Percentiles rank a stretch among this genome's conserved stretches.
Conservation (phyloP, 2,888 invertebrate genomes). For the Bhutanitis thaidina region DNA sequence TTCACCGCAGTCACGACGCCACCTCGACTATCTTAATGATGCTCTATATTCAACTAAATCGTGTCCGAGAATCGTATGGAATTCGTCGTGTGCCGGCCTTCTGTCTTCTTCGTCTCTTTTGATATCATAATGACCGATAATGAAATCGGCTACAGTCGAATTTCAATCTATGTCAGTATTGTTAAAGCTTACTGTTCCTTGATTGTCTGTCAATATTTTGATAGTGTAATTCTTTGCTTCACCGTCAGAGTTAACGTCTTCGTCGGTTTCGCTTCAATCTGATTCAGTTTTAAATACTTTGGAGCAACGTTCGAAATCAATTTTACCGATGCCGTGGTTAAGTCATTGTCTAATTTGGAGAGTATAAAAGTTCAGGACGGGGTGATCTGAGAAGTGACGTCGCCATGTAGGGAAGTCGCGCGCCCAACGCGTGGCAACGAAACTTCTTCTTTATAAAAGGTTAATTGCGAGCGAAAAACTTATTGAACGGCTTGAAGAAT, state of each 20-base stretch:
- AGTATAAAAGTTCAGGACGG: conserved; percentile 22
- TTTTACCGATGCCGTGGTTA: conserved; percentile 9
- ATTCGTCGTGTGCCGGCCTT: conserved; percentile 45
- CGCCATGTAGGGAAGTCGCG: conserved; percentile 56
- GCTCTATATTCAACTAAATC: conserved; percentile 55
- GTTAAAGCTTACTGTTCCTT: conserved; percentile 24
- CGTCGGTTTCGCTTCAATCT: conserved; percentile 22
- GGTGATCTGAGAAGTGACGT: conserved; percentile 27
- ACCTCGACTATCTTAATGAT: conserved; percentile 50
- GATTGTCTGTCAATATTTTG: conserved; percentile 26
- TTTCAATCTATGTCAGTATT: conserved; percentile 25
- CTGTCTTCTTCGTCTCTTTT: conserved; percentile 34
- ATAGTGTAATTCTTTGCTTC: conserved; percentile 36
- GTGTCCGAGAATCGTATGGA: conserved; percentile 42
- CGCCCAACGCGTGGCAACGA: conserved; percentile 62
- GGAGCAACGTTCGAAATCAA: conserved; percentile 27
- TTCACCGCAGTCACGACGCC: conserved; percentile 46
- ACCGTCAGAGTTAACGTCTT: conserved; percentile 24
- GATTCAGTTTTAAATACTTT: conserved; percentile 26
- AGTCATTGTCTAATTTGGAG: conserved; percentile 15
- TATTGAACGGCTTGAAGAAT: conserved; percentile 49
- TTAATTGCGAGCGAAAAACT: conserved; percentile 65
- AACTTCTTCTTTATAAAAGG: conserved; percentile 52
- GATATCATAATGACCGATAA: conserved; percentile 28
- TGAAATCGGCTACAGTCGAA: conserved; percentile 18